phyloP scores from a whole-genome alignment of 2,888 invertebrate species.

The Phymatocera aterrima region DNA sequence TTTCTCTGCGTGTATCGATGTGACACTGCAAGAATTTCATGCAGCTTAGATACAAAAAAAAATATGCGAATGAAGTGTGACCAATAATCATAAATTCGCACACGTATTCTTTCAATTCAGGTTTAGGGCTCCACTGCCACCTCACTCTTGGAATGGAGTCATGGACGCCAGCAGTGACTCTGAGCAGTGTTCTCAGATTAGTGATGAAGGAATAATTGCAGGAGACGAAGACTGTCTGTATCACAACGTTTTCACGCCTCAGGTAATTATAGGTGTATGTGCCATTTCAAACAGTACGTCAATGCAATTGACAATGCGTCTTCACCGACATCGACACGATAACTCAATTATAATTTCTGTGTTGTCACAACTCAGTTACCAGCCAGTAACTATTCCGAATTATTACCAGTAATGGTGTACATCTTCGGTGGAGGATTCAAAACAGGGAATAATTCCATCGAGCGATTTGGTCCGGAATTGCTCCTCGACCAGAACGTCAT shows the following conservation, averaged over 20 bases:
- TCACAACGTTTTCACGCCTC: background rate
- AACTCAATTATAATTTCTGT: background rate
- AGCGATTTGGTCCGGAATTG: background rate
- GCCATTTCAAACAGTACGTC: too few species aligned
- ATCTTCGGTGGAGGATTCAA: background rate
- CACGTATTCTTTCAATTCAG: background rate
- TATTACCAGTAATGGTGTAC: conserved; percentile 14
- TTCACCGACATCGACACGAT: background rate
- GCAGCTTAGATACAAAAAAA: too few species aligned
- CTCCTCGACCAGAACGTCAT: conserved; percentile 2
- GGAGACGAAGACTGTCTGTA: conserved; percentile 6
- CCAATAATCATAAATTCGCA: too few species aligned
- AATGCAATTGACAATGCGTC: background rate
- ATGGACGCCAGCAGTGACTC: background rate
- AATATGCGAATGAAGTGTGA: too few species aligned
- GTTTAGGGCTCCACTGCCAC: background rate
- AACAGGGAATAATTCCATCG: background rate
- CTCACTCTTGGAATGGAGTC: background rate
- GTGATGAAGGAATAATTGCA: background rate
- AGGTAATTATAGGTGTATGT: background rate
- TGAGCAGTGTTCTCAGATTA: background rate
- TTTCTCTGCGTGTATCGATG: too few species aligned
- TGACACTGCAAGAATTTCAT: too few species aligned
- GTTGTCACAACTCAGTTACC: background rate
- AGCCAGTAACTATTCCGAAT: background rate